These are phyloP conservation scores for Tragopan temminckii DNA, from an alignment of 2,797 vertebrate species.

Conservation along the genomic window DNA sequence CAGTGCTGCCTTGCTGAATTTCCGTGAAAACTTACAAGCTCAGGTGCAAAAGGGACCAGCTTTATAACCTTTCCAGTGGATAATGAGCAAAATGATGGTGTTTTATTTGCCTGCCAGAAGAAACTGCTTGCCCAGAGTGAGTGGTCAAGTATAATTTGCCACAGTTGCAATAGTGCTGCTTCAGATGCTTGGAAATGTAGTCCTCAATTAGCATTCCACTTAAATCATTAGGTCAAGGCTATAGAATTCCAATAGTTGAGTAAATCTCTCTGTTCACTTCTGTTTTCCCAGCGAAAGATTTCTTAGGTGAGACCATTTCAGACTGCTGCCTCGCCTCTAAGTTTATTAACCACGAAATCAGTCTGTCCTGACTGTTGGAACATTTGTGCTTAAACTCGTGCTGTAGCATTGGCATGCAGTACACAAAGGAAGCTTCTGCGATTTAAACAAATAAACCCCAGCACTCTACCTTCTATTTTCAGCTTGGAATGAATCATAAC, in stretches of 20 bases:
- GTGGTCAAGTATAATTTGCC: constrained; percentile 9
- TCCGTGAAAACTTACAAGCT: constrained; percentile 13
- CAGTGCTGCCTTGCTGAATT: background rate
- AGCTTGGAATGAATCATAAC: constrained; percentile 24
- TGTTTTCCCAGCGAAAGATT: constrained; percentile 38
- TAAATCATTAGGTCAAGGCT: background rate
- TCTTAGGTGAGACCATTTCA: background rate
- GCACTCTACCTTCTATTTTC: constrained; percentile 51
- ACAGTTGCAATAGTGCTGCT: background rate
- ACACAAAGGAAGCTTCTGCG: constrained; percentile 24
- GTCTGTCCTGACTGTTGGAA: constrained; percentile 5
- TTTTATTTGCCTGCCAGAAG: constrained; percentile 50
- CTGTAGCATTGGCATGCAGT: background rate
- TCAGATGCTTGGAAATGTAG: background rate
- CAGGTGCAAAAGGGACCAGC: constrained; percentile 7
- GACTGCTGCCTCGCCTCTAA: constrained; percentile 16
- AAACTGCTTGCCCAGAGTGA: constrained; percentile 49
- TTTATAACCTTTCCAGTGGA: background rate
- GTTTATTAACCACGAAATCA: constrained; percentile 58
- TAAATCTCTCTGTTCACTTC: constrained; percentile 48
- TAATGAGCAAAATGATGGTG: constrained; percentile 4
- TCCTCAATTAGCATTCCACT: constrained; percentile 9
- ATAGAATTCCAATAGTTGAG: constrained; percentile 22
- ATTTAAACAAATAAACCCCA: constrained; percentile 15
- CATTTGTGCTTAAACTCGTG: background rate